These are phyloP conservation scores for Lobophora halterata DNA, from an alignment of 2,888 invertebrate genomes.

Conservation along the genomic window DNA sequence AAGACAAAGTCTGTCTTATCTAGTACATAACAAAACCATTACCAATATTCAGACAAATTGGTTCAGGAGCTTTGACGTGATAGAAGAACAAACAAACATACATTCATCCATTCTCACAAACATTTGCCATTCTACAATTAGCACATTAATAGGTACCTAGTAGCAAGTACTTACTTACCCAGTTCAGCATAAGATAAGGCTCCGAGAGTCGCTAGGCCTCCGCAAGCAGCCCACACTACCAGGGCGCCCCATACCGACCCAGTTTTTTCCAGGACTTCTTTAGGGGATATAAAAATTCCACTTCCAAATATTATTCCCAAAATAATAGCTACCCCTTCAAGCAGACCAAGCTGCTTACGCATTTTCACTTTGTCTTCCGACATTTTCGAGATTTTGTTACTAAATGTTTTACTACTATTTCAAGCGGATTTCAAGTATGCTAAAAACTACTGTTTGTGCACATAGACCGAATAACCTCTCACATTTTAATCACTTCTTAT, in stretches of 20 bases:
- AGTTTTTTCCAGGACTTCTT: conserved; percentile 94
- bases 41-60: too few species aligned
- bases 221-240: conserved; percentile 93
- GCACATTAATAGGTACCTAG: too few species aligned
- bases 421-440: background rate
- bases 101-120: too few species aligned
- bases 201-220: conserved; percentile 94
- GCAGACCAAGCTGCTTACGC: conserved; percentile 93
- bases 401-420: background rate
- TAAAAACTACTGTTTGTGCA: too few species aligned
- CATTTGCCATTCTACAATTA: too few species aligned
- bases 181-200: conserved; percentile 98
- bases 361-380: conserved; percentile 84
- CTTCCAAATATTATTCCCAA: conserved; percentile 97
- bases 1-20: too few species aligned
- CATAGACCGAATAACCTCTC: conserved; percentile 34
- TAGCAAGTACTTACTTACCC: conserved; percentile 68
- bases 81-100: too few species aligned
- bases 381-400: conserved; percentile 44
- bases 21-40: too few species aligned
- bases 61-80: too few species aligned
- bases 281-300: conserved; percentile 97
- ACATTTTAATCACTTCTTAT: too few species aligned
- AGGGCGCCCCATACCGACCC: conserved; percentile 94
- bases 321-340: conserved; percentile 96